Evolutionary conservation across 2,797 vertebrate species (phyloP), one percentile per base, ranked within the genome.

Genomic region (Discoglossus pictus): DNA sequence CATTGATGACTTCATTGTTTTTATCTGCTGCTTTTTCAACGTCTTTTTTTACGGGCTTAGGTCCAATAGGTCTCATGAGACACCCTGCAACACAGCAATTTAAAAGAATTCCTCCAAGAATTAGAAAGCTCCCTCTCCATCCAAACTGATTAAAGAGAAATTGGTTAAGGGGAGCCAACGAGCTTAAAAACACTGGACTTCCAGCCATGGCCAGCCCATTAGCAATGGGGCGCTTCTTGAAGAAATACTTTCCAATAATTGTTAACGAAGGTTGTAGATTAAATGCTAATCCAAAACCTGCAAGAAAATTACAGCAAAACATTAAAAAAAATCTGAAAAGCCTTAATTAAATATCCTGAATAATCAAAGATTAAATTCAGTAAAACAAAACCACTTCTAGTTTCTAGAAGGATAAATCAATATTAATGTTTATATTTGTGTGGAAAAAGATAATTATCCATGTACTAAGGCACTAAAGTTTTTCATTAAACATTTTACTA

Each of bases 191-290:
- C 53, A 99, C 97, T 1, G 97, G 97, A 77, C 97, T 99, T 65
- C 97, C 97, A 6, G 97, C 93, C 97, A 99, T 99, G 3, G 97
- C 93, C 15, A 98, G 72, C 11, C 96, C 97, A 34, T 94, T 99
- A 12, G 97, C 97, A 39, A 98, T 87, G 10, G 97, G 96, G 7
- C 97, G 91, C 71, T 94, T 97, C 84, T 90, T 92, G 25, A 61
- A 92, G 81, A 99, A 99, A 78, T 99, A 99, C 84, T 81, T 97
- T 54, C 97, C 96, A 16, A 99, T 93, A 88, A 99, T 99, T 0
- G 97, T 98, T 74, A 99, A 82, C 1, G 97, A 91, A 7, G 97
- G 97, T 75, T 99, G 97, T 59, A 98, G 89, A 84, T 99, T 99
- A 82, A 99, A 98, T 43, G 97, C 95, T 65, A 99, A 87, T 27